Base-by-base conservation (phyloP, 2,797 vertebrate genomes). In the Poecilia wingei region DNA sequence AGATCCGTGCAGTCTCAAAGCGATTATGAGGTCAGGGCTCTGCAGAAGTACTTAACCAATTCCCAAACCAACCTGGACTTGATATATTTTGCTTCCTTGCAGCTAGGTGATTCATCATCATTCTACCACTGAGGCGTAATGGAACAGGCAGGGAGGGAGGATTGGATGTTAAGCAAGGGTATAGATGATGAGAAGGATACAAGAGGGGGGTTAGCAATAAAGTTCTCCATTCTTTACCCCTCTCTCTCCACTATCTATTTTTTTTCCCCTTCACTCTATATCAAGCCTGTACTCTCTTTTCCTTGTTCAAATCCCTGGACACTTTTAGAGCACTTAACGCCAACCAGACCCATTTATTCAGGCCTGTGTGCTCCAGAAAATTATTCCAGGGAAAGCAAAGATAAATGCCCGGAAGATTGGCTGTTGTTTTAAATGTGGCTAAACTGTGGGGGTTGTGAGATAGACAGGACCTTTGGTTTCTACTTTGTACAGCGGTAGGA, bases 21-120 rank as follows among this genome's bases (percentile, higher is more conserved):
- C 95, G 95, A 96, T 96, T 96, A 96, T 96, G 96, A 96, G 97
- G 96, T 96, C 95, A 95, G 92, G 94, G 94, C 93, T 96, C 95
- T 95, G 49, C 96, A 96, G 96, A 97, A 98, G 97, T 97, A 97
- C 97, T 98, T 98, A 98, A 96, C 96, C 97, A 97, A 97, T 98
- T 97, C 97, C 97, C 97, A 97, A 96, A 95, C 95, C 96, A 93
- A 86, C 88, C 81, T 87, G 25, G 88, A 95, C 94, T 95, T 95
- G 93, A 96, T 95, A 95, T 96, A 94, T 97, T 96, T 94, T 95
- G 94, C 95, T 95, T 96, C 95, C 94, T 92, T 85, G 92, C 88
- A 91, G 95, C 95, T 94, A 91, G 95, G 94, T 95, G 94, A 98
- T 99, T 98, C 97, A 98, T 99, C 98, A 99, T 97, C 94, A 96